A percentile compares a stretch with the other conserved stretches of the same genome.
Evolutionary conservation across 2,797 vertebrate genomes (phyloP).

Genomic region (Parotocinclus haroldoi): DNA sequence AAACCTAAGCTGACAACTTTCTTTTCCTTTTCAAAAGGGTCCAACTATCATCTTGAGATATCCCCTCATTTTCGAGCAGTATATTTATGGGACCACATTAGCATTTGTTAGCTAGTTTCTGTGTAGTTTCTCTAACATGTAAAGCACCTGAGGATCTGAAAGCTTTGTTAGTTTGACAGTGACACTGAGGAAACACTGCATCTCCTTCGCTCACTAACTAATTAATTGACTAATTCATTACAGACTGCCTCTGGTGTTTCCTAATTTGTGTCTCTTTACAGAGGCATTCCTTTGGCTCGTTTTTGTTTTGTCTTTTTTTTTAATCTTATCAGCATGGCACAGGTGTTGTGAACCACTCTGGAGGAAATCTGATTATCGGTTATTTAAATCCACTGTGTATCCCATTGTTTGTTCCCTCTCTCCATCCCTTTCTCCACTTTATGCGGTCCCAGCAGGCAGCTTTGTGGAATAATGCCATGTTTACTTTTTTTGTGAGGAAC

Average conservation of each 20-base stretch:
- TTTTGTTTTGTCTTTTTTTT: slow-evolving; percentile 46
- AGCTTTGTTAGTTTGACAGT: not conserved
- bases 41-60: no score
- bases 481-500: slow-evolving; percentile 22
- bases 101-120: no score
- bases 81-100: no score
- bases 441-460: slow-evolving; percentile 35
- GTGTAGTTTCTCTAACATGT: no score
- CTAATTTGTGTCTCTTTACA: slow-evolving; percentile 24
- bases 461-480: slow-evolving; percentile 54
- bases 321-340: slow-evolving; percentile 60
- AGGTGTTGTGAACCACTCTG: slow-evolving; percentile 54
- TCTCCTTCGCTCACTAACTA: not conserved
- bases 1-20: no score
- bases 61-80: no score
- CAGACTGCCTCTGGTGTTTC: slow-evolving; percentile 8
- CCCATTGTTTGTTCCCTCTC: slow-evolving; percentile 19
- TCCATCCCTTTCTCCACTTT: slow-evolving; percentile 26
- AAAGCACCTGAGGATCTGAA: not conserved
- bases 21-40: no score
- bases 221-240: slow-evolving; percentile 44
- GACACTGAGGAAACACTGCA: not conserved
- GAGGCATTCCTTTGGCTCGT: slow-evolving; percentile 19
- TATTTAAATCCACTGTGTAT: slow-evolving; percentile 59
- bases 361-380: slow-evolving; percentile 67